Base-by-base conservation (phyloP, 2,113 vertebrate genomes). In the Neoarius graeffei region DNA sequence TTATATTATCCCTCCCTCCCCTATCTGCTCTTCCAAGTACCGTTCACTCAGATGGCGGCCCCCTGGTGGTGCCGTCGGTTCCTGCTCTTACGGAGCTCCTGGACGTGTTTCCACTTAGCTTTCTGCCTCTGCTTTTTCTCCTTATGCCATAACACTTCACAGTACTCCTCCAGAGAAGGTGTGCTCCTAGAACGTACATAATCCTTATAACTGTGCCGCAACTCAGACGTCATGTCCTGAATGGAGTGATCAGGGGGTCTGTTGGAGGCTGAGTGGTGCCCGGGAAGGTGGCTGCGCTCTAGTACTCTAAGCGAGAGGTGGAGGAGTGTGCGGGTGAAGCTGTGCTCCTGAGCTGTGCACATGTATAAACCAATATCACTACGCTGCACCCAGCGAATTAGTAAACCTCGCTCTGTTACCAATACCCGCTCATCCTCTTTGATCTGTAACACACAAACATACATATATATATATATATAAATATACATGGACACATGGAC, bases 21-120 rank as follows among this genome's bases (percentile, higher is more conserved):
- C 77, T 62, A 20, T 0, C 56, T 35, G n/a, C 35, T 23, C 23
- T 50, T 54, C 35, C 27, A 19, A 62, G 25, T 62, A 35, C 56
- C n/a, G 20, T 76, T 30, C 56, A 13, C 27, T 89, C 80, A 86
- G 73, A 87, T n/a, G 25, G 85, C 59, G n/a, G 79, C 87, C 50
- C 86, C 88, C 88, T 92, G 88, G 86, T 97, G 97, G 91, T 99
- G 97, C 74, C 98, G 94, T 88, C 98, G 94, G 90, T 99, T 99
- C 86, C 98, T 92, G 90, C 94, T 99, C 93, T 99, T 99, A 93
- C 97, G 98, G 91, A 98, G 95, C 91, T 99, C 98, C 93, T 99
- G 98, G 67, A 97, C 94, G 77, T 98, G 97, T 92, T 99, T 99
- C 98, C 98, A 99, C 86, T 99, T 99, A 11, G 96, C 94, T 89